A percentile compares a stretch with the other conserved stretches of the same genome.
Evolutionary conservation across 2,888 invertebrate genomes (phyloP).

Genomic region (Meghimatium bilineatum): DNA sequence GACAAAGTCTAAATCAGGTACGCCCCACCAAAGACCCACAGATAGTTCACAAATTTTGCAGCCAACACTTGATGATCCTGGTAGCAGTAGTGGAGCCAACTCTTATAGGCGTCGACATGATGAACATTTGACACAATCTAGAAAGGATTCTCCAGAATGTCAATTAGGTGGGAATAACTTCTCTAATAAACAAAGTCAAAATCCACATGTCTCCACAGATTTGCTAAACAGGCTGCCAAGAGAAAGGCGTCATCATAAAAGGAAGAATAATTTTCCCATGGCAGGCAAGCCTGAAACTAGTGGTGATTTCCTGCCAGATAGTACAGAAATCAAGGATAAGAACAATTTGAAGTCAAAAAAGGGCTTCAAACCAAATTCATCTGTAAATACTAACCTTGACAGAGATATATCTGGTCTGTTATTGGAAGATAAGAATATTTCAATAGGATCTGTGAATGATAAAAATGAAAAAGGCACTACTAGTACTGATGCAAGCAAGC

Average conservation of each 20-base stretch:
- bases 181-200: not conserved
- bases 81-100: not conserved
- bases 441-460: not conserved
- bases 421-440: not conserved
- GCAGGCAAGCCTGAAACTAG: not conserved
- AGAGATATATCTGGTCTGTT: not conserved
- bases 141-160: not conserved
- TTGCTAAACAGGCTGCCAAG: not conserved
- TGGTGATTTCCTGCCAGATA: not conserved
- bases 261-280: not conserved
- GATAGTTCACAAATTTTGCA: not conserved
- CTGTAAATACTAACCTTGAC: not conserved
- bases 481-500: not conserved
- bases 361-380: not conserved
- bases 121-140: not conserved
- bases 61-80: not conserved
- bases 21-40: not conserved
- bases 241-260: not conserved
- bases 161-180: not conserved
- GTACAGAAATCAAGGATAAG: not conserved
- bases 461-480: not conserved
- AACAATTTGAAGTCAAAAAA: not conserved
- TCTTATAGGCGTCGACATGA: not conserved
- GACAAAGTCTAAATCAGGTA: not conserved
- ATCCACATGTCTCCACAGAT: not conserved